Conservation (phyloP, 2,888 invertebrate species). For the Metacarcinus magister region DNA sequence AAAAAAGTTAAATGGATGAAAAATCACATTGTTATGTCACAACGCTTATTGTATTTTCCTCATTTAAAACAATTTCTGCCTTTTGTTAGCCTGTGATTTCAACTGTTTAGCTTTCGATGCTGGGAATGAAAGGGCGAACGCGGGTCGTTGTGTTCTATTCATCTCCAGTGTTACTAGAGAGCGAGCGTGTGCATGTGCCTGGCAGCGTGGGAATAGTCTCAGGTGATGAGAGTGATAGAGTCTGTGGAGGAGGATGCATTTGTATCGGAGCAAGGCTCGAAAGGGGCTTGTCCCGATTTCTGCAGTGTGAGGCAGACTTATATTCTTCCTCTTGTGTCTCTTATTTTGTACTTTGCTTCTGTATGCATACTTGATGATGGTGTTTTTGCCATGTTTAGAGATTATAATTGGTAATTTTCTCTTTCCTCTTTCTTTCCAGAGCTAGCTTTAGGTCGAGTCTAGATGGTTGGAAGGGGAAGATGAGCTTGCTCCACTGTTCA, state of each 20-base stretch:
- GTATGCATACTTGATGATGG: background rate
- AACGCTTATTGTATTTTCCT: background rate
- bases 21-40: background rate
- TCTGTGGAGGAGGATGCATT: constrained; percentile 95
- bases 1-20: background rate
- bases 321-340: background rate
- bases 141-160: no score
- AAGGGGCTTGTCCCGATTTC: constrained; percentile 94
- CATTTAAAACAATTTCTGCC: background rate
- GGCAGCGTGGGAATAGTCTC: no score
- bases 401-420: background rate
- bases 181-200: constrained; percentile 93
- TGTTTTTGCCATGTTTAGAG: background rate
- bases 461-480: constrained; percentile 87
- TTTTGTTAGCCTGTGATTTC: background rate
- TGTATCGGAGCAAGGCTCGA: no score
- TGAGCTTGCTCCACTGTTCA: constrained; percentile 71
- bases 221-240: no score
- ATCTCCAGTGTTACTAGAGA: constrained; percentile 89
- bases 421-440: constrained; percentile 52
- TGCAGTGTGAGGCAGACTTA: constrained; percentile 84
- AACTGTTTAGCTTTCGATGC: background rate
- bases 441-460: no score
- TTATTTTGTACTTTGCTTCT: background rate
- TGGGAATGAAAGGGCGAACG: no score